Percentiles rank a stretch among this genome's conserved stretches.
These are phyloP conservation scores for Scomber scombrus DNA, from an alignment of 2,113 vertebrate species.

Conservation along the genomic window DNA sequence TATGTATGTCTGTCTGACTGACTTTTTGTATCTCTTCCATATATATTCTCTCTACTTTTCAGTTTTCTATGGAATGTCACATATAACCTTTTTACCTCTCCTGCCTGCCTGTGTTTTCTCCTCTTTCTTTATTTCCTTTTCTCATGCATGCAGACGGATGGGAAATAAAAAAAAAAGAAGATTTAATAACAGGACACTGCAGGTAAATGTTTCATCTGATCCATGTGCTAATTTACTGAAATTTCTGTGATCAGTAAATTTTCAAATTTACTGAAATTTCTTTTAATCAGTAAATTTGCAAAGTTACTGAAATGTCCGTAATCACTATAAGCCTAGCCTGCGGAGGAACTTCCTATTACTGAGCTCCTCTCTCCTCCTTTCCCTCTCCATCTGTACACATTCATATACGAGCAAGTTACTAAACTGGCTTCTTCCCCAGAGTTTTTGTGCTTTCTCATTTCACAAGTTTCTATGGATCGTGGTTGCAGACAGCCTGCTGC, in stretches of 20 bases:
- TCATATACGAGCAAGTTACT: too few relatives aligned
- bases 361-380: too few relatives aligned
- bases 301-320: not conserved
- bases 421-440: too few relatives aligned
- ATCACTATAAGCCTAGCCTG: not conserved
- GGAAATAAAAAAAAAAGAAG: not conserved
- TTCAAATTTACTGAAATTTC: not conserved
- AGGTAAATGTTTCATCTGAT: not conserved
- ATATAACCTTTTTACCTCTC: not conserved
- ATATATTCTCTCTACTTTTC: not conserved
- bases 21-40: not conserved
- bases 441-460: too few relatives aligned
- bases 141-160: not conserved
- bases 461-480: too few relatives aligned
- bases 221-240: not conserved
- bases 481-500: too few relatives aligned
- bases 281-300: not conserved
- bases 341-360: too few relatives aligned
- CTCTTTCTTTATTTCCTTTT: not conserved
- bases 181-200: not conserved
- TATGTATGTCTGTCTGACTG: not conserved
- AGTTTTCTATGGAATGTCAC: not conserved
- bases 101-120: not conserved
- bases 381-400: too few relatives aligned
- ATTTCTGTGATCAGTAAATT: conserved; percentile 2